These are phyloP conservation scores for Montipora capricornis DNA, from an alignment of 64 coral and sea anemone species.

Conservation along the genomic window DNA sequence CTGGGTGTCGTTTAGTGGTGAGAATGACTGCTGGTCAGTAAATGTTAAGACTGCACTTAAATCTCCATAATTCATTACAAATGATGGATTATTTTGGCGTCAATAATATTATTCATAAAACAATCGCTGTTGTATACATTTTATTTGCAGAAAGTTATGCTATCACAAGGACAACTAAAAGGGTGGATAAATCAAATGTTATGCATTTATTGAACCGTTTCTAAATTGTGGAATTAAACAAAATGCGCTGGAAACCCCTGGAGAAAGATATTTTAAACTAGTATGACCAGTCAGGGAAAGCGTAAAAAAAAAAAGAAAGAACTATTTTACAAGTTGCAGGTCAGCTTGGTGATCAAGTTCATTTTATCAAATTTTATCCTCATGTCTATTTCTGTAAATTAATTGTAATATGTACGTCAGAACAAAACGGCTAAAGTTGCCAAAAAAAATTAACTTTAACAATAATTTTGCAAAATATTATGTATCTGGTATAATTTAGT, in stretches of 20 bases:
- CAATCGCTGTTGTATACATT: too few species aligned
- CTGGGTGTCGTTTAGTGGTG: neutral
- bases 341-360: neutral
- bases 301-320: neutral
- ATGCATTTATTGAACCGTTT: neutral
- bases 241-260: neutral
- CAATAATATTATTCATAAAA: too few species aligned
- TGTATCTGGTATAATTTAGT: too few species aligned
- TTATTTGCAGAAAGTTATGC: too few species aligned
- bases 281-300: neutral
- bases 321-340: neutral
- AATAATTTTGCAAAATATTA: neutral
- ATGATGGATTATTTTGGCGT: too few species aligned
- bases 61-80: too few species aligned
- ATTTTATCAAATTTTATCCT: constrained; percentile 1
- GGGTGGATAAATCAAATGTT: neutral
- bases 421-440: constrained; percentile 3
- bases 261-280: neutral
- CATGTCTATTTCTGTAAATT: neutral
- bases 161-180: neutral
- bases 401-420: neutral
- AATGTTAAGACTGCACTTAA: too few species aligned
- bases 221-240: neutral
- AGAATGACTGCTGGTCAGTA: too few species aligned
- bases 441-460: neutral